Evolutionary conservation across 2,797 vertebrate genomes (phyloP), one percentile per base, ranked within the genome.

Genomic region (Brachymystax lenok): DNA sequence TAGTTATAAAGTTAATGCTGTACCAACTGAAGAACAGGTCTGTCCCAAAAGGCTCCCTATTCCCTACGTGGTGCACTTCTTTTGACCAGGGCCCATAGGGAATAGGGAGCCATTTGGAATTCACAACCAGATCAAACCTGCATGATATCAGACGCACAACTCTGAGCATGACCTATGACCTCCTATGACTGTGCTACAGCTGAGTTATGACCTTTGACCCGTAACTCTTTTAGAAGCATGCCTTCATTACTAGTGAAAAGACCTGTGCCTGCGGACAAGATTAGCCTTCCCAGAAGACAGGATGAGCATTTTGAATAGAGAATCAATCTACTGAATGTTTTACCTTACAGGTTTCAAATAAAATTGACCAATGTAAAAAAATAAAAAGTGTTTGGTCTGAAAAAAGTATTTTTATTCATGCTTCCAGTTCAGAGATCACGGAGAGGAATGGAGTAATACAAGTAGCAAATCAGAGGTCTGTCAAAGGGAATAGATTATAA

Each of bases 201-300:
- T 59, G 50, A 46, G 14, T 17, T 56, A 30, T 35, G 28, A 73
- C 24, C 66, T 50, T 50, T 75, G 69, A 71, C 54, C 74, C 30
- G 67, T 12, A 10, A 40, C 76, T 21, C 81, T 46, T 75, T 73
- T 51, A 71, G 64, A 71, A 21, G 81, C 80, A 77, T 71, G 75
- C 8, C 77, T 87, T 76, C 72, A 21, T 56, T 79, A 81, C 24
- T 2, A 77, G 21, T 21, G 59, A 71, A 59, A 59, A n/a, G 6
- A 84, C 72, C 79, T 68, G 86, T 91, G 89, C 90, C 89, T 91
- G 87, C 86, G 21, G 46, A 68, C 68, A 67, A 88, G 30, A 85
- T 71, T 14, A 78, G 87, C 86, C 85, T 87, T 87, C 85, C 68
- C 79, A 88, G 87, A 87, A 88, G 88, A 88, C 46, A 52, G 21